Percentiles rank a stretch among this genome's conserved stretches.
These are phyloP conservation scores for Sardinella longiceps DNA, from an alignment of 2,797 vertebrate species.

Conservation along the genomic window DNA sequence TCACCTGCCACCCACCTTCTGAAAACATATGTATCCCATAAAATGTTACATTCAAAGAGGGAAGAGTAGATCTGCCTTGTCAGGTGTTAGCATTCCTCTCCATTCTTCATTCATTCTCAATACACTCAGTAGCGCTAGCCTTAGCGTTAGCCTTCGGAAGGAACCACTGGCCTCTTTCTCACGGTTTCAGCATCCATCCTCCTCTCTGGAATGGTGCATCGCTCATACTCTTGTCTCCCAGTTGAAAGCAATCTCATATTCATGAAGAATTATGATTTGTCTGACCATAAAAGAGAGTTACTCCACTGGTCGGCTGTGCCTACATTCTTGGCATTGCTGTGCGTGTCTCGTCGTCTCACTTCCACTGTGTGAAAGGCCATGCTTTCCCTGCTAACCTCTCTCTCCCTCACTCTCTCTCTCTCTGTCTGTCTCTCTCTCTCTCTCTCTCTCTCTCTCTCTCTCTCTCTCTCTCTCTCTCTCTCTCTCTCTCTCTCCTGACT, in stretches of 20 bases:
- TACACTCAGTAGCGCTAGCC: not conserved
- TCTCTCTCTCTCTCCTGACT: not conserved
- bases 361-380: slow-evolving; percentile 23
- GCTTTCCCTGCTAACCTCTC: not conserved
- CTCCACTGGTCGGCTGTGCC: slow-evolving; percentile 3
- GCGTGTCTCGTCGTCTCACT: not conserved
- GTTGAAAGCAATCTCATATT: slow-evolving; percentile 14
- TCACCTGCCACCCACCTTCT: not conserved
- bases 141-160: not conserved
- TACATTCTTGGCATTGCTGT: slow-evolving; percentile 18
- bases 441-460: too few species aligned
- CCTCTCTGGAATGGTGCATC: slow-evolving; percentile 1
- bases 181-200: slow-evolving; percentile 10
- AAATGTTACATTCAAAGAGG: not conserved
- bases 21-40: not conserved
- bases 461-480: not conserved
- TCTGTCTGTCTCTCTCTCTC: not conserved
- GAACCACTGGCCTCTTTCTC: not conserved
- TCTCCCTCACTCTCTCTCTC: not conserved
- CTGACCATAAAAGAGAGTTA: slow-evolving; percentile 23
- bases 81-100: not conserved
- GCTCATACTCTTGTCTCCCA: not conserved
- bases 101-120: not conserved
- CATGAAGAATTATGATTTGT: slow-evolving; percentile 16
- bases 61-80: not conserved